Evolutionary conservation across 2,797 vertebrate species (phyloP), one percentile per base, ranked within the genome.

Genomic region (Heteromormyrus szaboi): DNA sequence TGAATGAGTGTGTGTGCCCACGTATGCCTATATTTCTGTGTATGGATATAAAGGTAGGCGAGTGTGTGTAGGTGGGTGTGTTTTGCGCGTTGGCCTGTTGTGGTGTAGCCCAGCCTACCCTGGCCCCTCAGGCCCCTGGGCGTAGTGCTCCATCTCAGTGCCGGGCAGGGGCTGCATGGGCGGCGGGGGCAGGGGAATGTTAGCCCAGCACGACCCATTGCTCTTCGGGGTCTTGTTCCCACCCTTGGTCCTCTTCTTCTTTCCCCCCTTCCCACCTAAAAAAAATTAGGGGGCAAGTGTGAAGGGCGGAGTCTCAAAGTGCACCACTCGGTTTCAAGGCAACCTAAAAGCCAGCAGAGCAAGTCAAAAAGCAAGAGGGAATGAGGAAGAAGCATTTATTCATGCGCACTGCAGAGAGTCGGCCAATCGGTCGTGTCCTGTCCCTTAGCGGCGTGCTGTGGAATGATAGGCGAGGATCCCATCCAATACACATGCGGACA

Each of bases 201-300:
- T 99, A 89, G 97, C 97, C 98, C 98, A 99, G 87, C 95, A 97
- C 0, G 97, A 96, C 94, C 97, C 97, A 89, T 97, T 97, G 90
- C 95, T 97, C 96, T 98, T 98, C 90, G 97, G 96, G 3, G 95
- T 93, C 93, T 99, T 99, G 46, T 96, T 94, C 91, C 96, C 95
- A 92, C 96, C 96, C 95, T 98, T 99, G 90, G 91, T 96, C 95
- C 98, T 99, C 96, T 98, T 99, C 95, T 98, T 99, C 95, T 98
- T 99, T n/a, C 97, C 97, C 92, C 95, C 96, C 96, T 98, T 99
- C 88, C 97, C 96, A 96, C 97, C 98, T 99, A 94, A 59, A 93
- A 53, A 7, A 90, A 88, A 25, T 12, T 14, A 41, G 72, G 6
- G 14, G 37, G 6, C 17, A 19, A 44, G 14, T n/a, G 44, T 11